phyloP scores from a whole-genome alignment of 53 echinoderm and acorn worm species.

The Paelopatides confundens region DNA sequence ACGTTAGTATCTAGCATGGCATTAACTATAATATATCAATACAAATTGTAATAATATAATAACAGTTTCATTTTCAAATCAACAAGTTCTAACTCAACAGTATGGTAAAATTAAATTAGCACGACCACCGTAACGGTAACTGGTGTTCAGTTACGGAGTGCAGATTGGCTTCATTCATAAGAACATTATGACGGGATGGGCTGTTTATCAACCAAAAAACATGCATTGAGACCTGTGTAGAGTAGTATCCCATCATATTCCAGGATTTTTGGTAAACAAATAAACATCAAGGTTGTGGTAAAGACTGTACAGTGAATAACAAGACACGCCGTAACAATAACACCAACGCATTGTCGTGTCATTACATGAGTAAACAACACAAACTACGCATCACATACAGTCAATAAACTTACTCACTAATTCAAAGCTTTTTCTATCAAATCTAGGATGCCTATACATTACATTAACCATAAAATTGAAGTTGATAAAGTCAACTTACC shows the following conservation, averaged over 20 bases:
- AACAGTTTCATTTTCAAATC: too few species aligned
- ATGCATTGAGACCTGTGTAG: too few species aligned
- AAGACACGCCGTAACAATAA: background rate
- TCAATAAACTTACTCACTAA: background rate
- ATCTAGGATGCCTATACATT: background rate
- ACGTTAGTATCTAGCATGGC: too few species aligned
- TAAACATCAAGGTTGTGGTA: background rate
- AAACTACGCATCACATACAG: background rate
- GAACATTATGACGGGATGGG: background rate
- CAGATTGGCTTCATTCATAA: background rate
- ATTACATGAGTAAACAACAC: background rate
- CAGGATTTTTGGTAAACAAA: background rate
- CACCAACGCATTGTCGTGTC: background rate
- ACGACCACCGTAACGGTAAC: background rate
- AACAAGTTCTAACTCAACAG: too few species aligned
- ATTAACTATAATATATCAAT: too few species aligned
- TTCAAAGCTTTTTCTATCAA: background rate
- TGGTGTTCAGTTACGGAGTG: slow-evolving; percentile 29
- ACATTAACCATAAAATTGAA: too few species aligned
- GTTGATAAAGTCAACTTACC: background rate
- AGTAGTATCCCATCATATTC: background rate
- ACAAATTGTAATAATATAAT: too few species aligned
- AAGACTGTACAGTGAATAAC: background rate
- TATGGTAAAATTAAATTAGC: background rate
- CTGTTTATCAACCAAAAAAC: too few species aligned